These are phyloP conservation scores for Pachycephus smyrnensis DNA, from an alignment of 2,888 invertebrate genomes.

Conservation along the genomic window DNA sequence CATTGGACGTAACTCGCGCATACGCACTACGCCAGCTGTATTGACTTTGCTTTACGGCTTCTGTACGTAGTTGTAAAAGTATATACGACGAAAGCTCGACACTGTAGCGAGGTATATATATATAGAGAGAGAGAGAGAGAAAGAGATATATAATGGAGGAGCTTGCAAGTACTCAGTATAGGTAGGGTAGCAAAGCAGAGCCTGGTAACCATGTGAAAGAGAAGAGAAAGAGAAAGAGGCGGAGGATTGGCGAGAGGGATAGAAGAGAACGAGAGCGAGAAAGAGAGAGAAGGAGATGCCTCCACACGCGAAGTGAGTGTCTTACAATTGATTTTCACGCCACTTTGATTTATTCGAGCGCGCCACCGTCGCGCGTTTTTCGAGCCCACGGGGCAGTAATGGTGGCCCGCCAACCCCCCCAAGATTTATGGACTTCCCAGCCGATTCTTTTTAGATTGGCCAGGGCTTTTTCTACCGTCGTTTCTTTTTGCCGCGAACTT, in stretches of 20 bases:
- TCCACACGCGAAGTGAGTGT: slow-evolving; percentile 47
- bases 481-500: slow-evolving; percentile 19
- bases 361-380: slow-evolving; percentile 49
- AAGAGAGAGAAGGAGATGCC: slow-evolving; percentile 14
- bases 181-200: neutral
- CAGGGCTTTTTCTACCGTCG: slow-evolving; percentile 32
- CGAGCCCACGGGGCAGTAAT: slow-evolving; percentile 42
- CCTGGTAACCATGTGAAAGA: slow-evolving; percentile 4
- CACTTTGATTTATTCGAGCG: slow-evolving; percentile 58
- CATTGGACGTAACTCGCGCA: slow-evolving; percentile 54
- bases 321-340: slow-evolving; percentile 62
- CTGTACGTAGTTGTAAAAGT: neutral
- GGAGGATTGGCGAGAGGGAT: neutral
- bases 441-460: slow-evolving; percentile 49
- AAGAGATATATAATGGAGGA: slow-evolving; percentile 14
- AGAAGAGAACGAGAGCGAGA: neutral
- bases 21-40: slow-evolving; percentile 55
- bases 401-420: slow-evolving; percentile 33
- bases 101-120: neutral
- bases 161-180: neutral
- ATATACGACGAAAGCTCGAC: neutral
- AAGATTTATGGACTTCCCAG: slow-evolving; percentile 54
- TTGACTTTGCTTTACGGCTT: slow-evolving; percentile 55
- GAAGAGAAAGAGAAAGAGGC: neutral
- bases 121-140: slow-evolving; percentile 12